Evolutionary conservation across 2,888 invertebrate species (phyloP).

Genomic region (Achlya flavicornis): DNA sequence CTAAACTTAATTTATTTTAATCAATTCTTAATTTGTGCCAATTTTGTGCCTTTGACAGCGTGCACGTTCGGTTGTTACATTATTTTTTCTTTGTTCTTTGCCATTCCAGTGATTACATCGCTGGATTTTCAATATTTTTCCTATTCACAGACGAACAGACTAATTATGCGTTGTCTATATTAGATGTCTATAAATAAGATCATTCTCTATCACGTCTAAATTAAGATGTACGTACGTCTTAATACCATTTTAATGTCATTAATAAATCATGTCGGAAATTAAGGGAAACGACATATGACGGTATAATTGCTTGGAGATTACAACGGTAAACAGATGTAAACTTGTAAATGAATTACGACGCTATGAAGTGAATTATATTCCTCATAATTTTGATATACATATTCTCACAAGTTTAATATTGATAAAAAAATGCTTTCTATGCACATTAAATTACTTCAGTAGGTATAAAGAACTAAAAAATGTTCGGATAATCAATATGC

Average conservation of each 20-base stretch:
- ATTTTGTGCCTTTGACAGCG: neutral
- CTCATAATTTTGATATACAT: neutral
- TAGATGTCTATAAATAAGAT: neutral
- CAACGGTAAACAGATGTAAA: neutral
- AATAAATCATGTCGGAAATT: neutral
- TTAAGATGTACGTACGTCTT: neutral
- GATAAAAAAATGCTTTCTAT: no score
- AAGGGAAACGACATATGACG: neutral
- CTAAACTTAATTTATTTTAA: neutral
- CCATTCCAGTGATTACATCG: neutral
- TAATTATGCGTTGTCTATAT: neutral
- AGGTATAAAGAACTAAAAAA: no score
- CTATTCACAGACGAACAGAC: neutral
- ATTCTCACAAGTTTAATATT: no score
- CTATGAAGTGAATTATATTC: neutral
- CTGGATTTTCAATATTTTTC: neutral
- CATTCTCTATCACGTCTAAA: neutral
- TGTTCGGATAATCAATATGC: no score
- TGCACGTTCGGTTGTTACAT: neutral
- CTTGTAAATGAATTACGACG: neutral
- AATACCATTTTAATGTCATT: neutral
- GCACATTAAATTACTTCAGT: no score
- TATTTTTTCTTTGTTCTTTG: slow-evolving; percentile 4
- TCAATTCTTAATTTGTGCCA: slow-evolving; percentile 7
- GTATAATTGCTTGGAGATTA: neutral